Base-by-base conservation (phyloP, 2,113 vertebrate species). In the Oncorhynchus nerka region DNA sequence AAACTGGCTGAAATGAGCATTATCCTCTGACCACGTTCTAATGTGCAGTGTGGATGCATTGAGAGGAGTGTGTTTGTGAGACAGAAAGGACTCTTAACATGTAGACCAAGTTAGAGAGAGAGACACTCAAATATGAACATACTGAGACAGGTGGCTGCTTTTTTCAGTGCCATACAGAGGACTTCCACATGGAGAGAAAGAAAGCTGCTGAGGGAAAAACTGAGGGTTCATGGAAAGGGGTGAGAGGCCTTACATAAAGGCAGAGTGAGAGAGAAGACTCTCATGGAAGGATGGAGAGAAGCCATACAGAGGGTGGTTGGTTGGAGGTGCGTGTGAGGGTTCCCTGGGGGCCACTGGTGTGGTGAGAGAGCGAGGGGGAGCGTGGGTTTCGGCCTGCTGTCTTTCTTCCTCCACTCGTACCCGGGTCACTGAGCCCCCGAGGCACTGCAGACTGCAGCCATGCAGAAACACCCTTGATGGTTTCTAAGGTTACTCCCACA, bases 1-100 rank as follows among this genome's bases (percentile, higher is more conserved):
- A 96, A 96, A 93, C 85, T 64, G 74, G 74, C 62, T 91, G 80
- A 88, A 92, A 91, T 89, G 83, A 90, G 82, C 24, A 22, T 4
- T 6, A 39, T 16, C 30, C 20, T 69, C 32, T 69, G 3, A 70
- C 48, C 7, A 45, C 12, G 3, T 22, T 67, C 15, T 32, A 32
- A 16, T 67, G 65, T 67, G 16, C 26, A 32, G 30, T 30, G 30
- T 67, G 4, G 3, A 13, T 16, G 24, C 13, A 34, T 64, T 70
- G n/a, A 24, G 13, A 16, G 34, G 57, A 65, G 39, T 67, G 45
- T 28, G 16, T 67, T 9, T 71, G 69, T 4, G 65, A 16, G 13
- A 55, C 51, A 16, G 59, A 62, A 22, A n/a, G 7, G 19, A 62
- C 59, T 20, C 19, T 61, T 22, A 62, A 62, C 59, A 62, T 7